Evolutionary conservation across 2,797 vertebrate species (phyloP), one percentile per base, ranked within the genome.

Genomic region (Molossus molossus): DNA sequence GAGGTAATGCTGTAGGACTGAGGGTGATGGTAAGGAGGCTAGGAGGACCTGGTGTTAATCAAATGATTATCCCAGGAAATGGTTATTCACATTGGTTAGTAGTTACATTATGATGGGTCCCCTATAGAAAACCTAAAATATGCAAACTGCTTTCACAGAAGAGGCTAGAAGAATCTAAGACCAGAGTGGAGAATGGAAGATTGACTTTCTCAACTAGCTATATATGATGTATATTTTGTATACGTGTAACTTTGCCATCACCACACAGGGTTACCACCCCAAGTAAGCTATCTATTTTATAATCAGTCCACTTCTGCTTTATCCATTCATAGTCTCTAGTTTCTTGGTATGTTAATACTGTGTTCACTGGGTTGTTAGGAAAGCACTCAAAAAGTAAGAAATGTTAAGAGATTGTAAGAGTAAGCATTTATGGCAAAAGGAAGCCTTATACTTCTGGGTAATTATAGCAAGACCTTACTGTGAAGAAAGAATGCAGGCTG

Each of bases 321-420:
- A 70, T 91, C 20, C 9, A 25, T 37, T 84, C 57, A 93, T 29
- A 50, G 48, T 85, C n/a, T 85, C 65, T 65, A 57, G 23, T 85
- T 77, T 84, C 57, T 79, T 84, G 50, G 18, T 60, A 60, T 50
- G 29, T 21, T 62, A 33, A 76, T 72, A 29, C 25, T 40, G 13
- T 90, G 48, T 55, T 94, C 64, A 9, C 55, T 88, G 21, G 33
- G 5, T 93, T 87, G 21, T 77, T 93, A 73, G 80, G 83, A 91
- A 91, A 57, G 9, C 17, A 64, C 23, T 58, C 6, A 70, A 73
- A 82, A 76, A 86, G 17, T 55, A 92, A 91, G 40, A n/a, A 79
- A 62, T 10, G 4, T 55, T 73, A 88, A 79, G 17, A 70, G 93
- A 40, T 79, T 65, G 0, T 62, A 80, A 83, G 67, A 77, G 11